Base-by-base conservation (phyloP, 2,797 vertebrate genomes). In the Merluccius polli region DNA sequence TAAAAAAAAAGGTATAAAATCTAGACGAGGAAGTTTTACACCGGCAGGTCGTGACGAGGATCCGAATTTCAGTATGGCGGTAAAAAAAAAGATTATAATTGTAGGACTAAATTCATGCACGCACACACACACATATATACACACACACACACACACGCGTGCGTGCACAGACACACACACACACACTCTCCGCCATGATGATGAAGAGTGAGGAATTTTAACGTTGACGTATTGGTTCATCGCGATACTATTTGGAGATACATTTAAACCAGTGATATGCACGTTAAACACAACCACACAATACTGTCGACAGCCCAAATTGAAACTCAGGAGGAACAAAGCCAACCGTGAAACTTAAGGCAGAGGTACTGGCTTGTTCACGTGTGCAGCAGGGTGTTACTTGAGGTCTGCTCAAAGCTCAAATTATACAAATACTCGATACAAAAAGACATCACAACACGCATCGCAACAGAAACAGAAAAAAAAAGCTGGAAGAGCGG, bases 361-460 rank as follows among this genome's bases (percentile, higher is more conserved):
- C 41, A 71, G 27, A 84, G 78, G 74, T 77, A 71, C 71, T 74
- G 31, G 68, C 78, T 82, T 77, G 77, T 74, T 82, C 63, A 86
- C 38, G 83, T 71, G 80, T 41, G 75, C 70, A 71, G 52, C 82
- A 87, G 83, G 85, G 31, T 2, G 18, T 63, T 24, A 11, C 11
- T 24, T 7, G 27, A 36, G 73, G 9, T 67, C 82, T 71, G 85
- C 83, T 76, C 72, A 70, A 83, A 82, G 81, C 78, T 87, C 84
- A 63, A 77, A 85, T n/a, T n/a, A n/a, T 85, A 82, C 72, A 78
- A 81, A 85, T 76, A 59, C 36, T 41, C 78, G 72, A 82, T 72
- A 79, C 44, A 74, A 79, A 74, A 15, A 16, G 30, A 69, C 30
- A n/a, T 69, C 29, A 31, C 11, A 31, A 69, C 13, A 31, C 59